These are phyloP conservation scores for Poecilia gillii DNA, from an alignment of 2,797 vertebrate genomes.

Conservation along the genomic window DNA sequence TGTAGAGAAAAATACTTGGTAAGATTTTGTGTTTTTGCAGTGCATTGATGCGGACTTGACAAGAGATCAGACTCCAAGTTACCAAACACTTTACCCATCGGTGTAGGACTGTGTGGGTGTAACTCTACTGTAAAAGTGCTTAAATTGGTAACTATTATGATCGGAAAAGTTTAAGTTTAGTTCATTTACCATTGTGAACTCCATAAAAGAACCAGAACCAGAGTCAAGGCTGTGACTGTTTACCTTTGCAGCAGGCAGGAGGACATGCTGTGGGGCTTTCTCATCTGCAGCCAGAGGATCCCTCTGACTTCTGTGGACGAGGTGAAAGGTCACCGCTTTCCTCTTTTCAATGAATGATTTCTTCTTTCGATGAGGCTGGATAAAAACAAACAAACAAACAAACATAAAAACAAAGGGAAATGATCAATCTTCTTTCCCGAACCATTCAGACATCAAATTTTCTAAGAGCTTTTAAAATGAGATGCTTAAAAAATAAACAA, in stretches of 20 bases:
- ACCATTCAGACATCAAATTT: background rate
- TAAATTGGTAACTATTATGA: background rate
- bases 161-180: background rate
- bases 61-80: background rate
- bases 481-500: background rate
- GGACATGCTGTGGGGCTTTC: slow-evolving; percentile 93
- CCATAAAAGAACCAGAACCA: background rate
- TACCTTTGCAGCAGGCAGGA: slow-evolving; percentile 86
- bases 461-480: background rate
- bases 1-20: too few relatives aligned
- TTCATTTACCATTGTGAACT: background rate
- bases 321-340: slow-evolving; percentile 93
- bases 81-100: background rate
- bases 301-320: slow-evolving; percentile 96
- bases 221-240: background rate
- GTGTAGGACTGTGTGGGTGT: background rate
- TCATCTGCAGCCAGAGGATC: slow-evolving; percentile 95
- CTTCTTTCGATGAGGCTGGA: slow-evolving; percentile 94
- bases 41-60: background rate
- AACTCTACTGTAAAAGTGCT: background rate
- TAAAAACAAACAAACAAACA: background rate
- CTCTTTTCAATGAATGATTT: slow-evolving; percentile 97
- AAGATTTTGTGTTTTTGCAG: too few relatives aligned
- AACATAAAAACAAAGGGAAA: background rate
- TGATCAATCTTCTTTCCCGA: accelerated